Percentiles rank a stretch among this genome's conserved stretches.
Conservation (phyloP, 1,140 invertebrate species). For the Aphis craccivora region DNA sequence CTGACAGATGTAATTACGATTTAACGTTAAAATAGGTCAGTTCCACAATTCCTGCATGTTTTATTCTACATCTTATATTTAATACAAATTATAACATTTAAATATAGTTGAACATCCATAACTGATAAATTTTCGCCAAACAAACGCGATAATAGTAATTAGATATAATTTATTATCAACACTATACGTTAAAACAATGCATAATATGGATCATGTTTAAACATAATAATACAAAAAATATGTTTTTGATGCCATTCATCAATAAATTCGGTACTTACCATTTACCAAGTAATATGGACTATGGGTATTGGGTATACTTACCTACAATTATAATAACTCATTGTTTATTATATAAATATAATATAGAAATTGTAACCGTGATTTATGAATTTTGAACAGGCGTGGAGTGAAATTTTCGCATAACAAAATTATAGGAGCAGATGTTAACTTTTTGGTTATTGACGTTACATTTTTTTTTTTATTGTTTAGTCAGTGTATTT, state of each 20-base stretch:
- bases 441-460: background rate
- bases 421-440: no score
- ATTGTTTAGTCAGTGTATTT: background rate
- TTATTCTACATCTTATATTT: background rate
- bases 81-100: no score
- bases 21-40: background rate
- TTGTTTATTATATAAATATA: background rate
- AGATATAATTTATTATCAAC: background rate
- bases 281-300: no score
- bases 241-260: background rate
- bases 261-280: background rate
- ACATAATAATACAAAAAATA: background rate
- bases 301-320: background rate
- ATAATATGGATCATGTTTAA: background rate
- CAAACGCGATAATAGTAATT: background rate
- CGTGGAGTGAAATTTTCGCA: no score
- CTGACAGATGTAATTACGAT: background rate
- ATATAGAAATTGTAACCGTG: background rate
- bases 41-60: background rate
- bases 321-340: background rate
- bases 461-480: background rate
- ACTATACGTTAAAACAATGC: background rate
- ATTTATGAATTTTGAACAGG: background rate
- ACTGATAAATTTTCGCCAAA: background rate
- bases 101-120: background rate